These are phyloP conservation scores for Bovichtus variegatus DNA, from an alignment of 2,797 vertebrate genomes.

Conservation along the genomic window DNA sequence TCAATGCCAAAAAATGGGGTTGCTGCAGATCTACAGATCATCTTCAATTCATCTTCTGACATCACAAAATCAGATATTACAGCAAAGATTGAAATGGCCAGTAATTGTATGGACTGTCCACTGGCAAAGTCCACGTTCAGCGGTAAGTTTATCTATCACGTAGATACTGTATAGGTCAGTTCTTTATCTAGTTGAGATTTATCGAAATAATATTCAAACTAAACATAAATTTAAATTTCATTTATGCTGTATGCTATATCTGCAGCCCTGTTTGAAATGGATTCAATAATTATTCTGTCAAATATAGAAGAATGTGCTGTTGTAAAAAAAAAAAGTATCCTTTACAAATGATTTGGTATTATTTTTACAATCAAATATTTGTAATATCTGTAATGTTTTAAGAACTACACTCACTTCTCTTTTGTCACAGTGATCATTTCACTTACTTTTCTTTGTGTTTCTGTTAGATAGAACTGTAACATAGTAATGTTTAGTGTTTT, in stretches of 20 bases:
- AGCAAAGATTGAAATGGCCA: fast-evolving
- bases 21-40: constrained; percentile 50
- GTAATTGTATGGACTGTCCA: fast-evolving
- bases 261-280: neutral
- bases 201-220: neutral
- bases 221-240: neutral
- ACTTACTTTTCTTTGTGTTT: neutral
- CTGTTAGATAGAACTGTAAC: neutral
- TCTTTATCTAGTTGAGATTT: neutral
- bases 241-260: neutral
- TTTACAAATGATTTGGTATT: neutral
- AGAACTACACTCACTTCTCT: neutral
- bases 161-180: neutral
- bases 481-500: neutral
- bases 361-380: neutral
- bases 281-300: neutral
- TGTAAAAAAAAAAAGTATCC: neutral
- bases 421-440: neutral
- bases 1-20: fast-evolving
- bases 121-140: fast-evolving
- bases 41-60: fast-evolving
- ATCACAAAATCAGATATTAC: fast-evolving
- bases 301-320: neutral
- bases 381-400: no score
- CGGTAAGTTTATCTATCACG: constrained; percentile 18